phyloP scores from a whole-genome alignment of 2,113 vertebrate species.

The Tiliqua scincoides region DNA sequence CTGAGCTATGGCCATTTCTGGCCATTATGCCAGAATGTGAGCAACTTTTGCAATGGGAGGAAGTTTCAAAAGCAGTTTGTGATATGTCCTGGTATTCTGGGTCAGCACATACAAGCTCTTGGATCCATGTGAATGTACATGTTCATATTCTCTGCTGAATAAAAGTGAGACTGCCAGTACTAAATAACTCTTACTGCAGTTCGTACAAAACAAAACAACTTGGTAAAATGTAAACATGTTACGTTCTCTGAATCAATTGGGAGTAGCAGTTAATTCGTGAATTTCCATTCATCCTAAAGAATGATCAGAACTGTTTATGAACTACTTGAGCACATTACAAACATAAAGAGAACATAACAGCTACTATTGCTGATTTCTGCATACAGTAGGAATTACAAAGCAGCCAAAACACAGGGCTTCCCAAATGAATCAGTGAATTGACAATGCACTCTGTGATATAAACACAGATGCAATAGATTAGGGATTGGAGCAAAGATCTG shows the following conservation, averaged over 20 bases:
- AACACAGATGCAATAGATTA: conserved; percentile 16
- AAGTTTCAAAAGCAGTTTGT: too few species aligned
- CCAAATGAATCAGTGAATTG: not conserved
- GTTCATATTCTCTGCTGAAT: not conserved
- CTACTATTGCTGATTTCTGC: not conserved
- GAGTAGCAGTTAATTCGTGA: not conserved
- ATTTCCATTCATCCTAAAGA: not conserved
- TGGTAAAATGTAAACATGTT: not conserved
- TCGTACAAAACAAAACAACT: not conserved
- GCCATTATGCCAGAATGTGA: too few species aligned
- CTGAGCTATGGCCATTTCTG: too few species aligned
- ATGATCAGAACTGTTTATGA: not conserved
- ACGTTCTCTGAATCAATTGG: not conserved
- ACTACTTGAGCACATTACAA: not conserved
- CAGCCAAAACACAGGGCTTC: not conserved
- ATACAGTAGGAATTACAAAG: not conserved
- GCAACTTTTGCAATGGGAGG: too few species aligned
- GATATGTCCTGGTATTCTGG: too few species aligned
- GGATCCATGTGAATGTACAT: too few species aligned
- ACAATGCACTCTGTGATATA: not conserved
- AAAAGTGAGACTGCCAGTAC: not conserved
- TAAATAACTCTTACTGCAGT: not conserved
- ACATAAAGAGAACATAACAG: not conserved
- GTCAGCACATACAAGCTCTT: too few species aligned
- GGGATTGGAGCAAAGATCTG: not conserved